Evolutionary conservation across 2,888 invertebrate genomes (phyloP), one percentile per base, ranked within the genome.

Genomic region (Melitaea athalia): DNA sequence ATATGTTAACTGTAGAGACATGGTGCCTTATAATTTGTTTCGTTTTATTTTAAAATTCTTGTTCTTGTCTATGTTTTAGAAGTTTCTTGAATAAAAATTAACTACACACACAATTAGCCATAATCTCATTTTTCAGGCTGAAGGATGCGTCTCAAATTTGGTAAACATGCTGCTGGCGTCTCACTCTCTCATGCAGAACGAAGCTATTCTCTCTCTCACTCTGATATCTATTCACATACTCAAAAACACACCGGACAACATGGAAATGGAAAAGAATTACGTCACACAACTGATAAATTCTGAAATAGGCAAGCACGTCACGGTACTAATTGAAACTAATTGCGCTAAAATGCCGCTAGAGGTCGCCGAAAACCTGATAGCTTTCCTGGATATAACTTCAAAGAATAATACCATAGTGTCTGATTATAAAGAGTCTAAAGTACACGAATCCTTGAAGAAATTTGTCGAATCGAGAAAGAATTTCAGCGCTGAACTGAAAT

Each of bases 121-220:
- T n/a, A 38, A 7, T 38, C 5, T 38, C 38, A 38, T 8, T 45
- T 84, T 94, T 0, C 85, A 94, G 86, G 93, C 93, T 24, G 94
- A 95, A 59, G 96, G 96, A 70, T 96, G 96, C 70, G 89, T 97
- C 45, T 94, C 95, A 65, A 95, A 96, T 78, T 91, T 98, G 76
- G 95, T 97, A 12, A 95, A 95, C 85, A 98, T 98, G 98, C 91
- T 97, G 74, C 94, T 95, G 5, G 96, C 97, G 3, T 96, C 96
- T 78, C 97, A 98, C 89, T 93, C 96, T 8, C 95, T 98, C 42
- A 98, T 98, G 98, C 97, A 97, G 84, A 96, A 96, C 82, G 97
- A 97, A 88, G 96, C 97, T 0, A 93, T 97, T 67, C 91, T 95
- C 76, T 95, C 96, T 47, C 91, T 97, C 66, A 95, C 95, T 74